Evolutionary conservation across 2,113 vertebrate genomes (phyloP).

Genomic region (Micronycteris hirsuta): DNA sequence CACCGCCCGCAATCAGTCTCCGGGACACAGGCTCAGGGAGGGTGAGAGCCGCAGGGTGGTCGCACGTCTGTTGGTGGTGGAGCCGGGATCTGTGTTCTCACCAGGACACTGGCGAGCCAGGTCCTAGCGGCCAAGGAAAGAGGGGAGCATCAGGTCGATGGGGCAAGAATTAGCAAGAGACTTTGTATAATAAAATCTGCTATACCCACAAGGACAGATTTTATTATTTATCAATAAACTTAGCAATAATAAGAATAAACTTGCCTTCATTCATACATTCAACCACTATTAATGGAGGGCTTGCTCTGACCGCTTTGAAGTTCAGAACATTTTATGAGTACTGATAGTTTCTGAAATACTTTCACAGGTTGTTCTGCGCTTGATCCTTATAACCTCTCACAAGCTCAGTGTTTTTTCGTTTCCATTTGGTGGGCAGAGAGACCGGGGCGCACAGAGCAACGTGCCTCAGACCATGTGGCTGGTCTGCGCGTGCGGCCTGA

Average conservation of each 20-base stretch:
- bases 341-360: not conserved
- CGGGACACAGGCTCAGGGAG: not conserved
- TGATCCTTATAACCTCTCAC: not conserved
- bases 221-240: conserved; percentile 18
- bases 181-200: not conserved
- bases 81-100: not conserved
- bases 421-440: not conserved
- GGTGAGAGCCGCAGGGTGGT: not conserved
- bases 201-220: not conserved
- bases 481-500: not conserved
- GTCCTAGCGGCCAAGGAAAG: not conserved
- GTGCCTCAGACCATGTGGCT: not conserved
- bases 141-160: not conserved
- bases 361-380: not conserved
- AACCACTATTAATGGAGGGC: too few relatives aligned
- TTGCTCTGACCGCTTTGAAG: not conserved
- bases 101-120: not conserved
- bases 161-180: not conserved
- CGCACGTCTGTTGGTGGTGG: too few relatives aligned
- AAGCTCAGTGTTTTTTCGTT: not conserved
- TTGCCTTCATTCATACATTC: too few relatives aligned
- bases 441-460: not conserved
- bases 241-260: not conserved
- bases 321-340: not conserved
- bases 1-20: not conserved